Percentiles rank a stretch among this genome's conserved stretches.
Evolutionary conservation across 2,113 vertebrate species (phyloP).

Genomic region (Addax nasomaculatus): DNA sequence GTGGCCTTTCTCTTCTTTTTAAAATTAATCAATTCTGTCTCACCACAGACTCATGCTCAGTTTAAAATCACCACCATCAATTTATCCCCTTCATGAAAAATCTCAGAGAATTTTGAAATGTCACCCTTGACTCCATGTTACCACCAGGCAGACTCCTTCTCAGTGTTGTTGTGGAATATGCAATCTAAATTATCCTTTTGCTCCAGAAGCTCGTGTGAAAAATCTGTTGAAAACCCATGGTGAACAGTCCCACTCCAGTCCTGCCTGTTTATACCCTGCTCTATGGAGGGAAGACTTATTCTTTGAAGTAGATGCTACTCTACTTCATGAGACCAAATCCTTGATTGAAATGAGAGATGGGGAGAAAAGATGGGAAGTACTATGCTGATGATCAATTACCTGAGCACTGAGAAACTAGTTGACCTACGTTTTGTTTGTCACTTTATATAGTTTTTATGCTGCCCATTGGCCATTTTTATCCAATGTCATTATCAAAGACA

Average conservation of each 20-base stretch:
- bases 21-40: background rate
- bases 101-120: background rate
- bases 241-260: too few species aligned
- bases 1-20: background rate
- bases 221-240: background rate
- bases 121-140: background rate
- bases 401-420: background rate
- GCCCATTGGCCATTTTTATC: background rate
- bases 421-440: background rate
- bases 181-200: background rate
- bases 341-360: background rate
- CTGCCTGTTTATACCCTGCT: background rate
- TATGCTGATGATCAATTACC: background rate
- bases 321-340: background rate
- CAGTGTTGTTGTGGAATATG: background rate
- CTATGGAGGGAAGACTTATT: background rate
- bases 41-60: background rate
- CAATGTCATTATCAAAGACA: background rate
- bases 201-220: background rate
- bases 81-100: background rate
- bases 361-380: background rate
- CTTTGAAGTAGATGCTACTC: background rate
- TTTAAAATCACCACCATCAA: background rate
- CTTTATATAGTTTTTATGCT: background rate
- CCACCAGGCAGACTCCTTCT: background rate